Base-by-base conservation (phyloP, 2,113 vertebrate species). In the Aptenodytes patagonicus region DNA sequence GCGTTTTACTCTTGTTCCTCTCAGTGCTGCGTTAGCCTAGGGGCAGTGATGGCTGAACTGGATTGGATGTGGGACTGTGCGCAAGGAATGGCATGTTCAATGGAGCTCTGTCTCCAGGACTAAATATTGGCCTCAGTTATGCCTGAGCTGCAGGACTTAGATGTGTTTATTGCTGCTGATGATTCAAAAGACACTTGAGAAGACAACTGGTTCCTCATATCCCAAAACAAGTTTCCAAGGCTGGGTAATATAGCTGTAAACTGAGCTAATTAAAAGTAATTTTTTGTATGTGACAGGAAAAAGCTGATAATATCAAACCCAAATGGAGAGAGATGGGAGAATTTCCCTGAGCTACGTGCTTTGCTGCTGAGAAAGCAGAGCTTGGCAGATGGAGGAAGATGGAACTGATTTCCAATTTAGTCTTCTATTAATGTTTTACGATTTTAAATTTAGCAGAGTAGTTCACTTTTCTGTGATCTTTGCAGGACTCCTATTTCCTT, bases 341-440 rank as follows among this genome's bases (percentile, higher is more conserved):
- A 77, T 86, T 97, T 94, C 75, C 82, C 73, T 89, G 66, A 95
- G 89, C 82, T 96, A 93, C 3, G 0, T 96, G 93, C 51, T 91
- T 95, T 96, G 84, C 82, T 93, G 78, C 82, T 89, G 73, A 96
- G 92, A 94, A 91, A 84, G 72, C 65, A 61, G 57, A 83, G 68
- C 66, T 82, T 95, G 82, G 91, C 94, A 94, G 83, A 89, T 80
- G 82, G 89, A 76, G 54, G 66, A 91, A 83, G 82, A 95, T 85
- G 82, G 84, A 93, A 76, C 83, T 93, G 81, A 94, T 94, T 95
- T 97, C 78, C 91, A 83, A 77, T 94, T 87, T 95, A 85, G 66
- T 21, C 91, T 94, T 93, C 89, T 95, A 95, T 96, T 95, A 96
- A 96, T 94, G 89, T 93, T 97, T 95, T 95, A 93, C 94, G 57